Percentiles rank a stretch among this genome's conserved stretches.
phyloP scores from a whole-genome alignment of 2,797 vertebrate species.

The Acrossocheilus wenchowensis region DNA sequence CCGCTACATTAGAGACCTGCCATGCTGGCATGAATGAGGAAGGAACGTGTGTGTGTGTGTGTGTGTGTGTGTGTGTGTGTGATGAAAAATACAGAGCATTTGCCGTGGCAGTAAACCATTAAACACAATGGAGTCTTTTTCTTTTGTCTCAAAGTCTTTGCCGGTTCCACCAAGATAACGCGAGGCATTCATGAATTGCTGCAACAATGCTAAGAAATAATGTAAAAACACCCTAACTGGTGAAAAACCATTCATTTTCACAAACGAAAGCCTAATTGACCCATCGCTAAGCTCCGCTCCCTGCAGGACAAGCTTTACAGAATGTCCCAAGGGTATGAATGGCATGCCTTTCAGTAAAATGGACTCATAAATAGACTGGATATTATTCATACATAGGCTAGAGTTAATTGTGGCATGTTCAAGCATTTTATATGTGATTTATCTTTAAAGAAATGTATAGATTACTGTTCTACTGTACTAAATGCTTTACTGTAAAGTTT shows the following conservation, averaged over 20 bases:
- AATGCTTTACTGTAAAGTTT: too few species aligned
- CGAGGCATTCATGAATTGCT: not conserved
- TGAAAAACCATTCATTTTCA: not conserved
- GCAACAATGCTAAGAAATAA: slow-evolving; percentile 2
- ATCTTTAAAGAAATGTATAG: not conserved
- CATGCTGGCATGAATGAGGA: slow-evolving; percentile 53
- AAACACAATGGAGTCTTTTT: slow-evolving; percentile 30
- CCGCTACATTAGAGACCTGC: slow-evolving; percentile 60
- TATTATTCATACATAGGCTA: not conserved
- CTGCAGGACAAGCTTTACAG: not conserved
- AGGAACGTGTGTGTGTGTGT: slow-evolving; percentile 66
- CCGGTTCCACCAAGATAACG: slow-evolving; percentile 19
- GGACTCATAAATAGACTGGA: not conserved
- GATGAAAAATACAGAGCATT: slow-evolving; percentile 18
- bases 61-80: slow-evolving; percentile 56
- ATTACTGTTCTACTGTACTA: not conserved
- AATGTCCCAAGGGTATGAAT: not conserved
- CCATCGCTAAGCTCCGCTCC: not conserved
- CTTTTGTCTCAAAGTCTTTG: slow-evolving; percentile 13
- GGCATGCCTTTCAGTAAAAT: not conserved
- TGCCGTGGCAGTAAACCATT: slow-evolving; percentile 1
- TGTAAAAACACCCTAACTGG: not conserved
- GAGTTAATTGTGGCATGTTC: not conserved
- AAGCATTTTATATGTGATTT: not conserved
- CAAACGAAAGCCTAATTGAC: slow-evolving; percentile 13